Evolutionary conservation across 1,140 invertebrate genomes (phyloP).

Genomic region (Caerostris extrusa): DNA sequence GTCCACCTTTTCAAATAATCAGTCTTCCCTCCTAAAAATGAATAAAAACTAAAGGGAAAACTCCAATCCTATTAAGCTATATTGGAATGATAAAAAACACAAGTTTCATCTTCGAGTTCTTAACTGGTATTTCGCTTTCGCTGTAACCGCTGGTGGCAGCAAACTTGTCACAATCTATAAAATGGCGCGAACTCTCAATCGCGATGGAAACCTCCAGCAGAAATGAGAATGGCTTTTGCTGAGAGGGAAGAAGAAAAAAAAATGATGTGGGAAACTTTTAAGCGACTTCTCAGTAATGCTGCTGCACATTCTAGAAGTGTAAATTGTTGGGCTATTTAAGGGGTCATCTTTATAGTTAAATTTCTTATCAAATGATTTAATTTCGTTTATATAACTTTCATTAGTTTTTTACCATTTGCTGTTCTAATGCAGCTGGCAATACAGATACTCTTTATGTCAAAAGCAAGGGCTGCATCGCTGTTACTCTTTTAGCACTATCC

Average conservation of each 20-base stretch:
- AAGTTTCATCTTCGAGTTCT: conserved; percentile 39
- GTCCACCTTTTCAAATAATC: conserved; percentile 13
- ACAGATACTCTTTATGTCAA: no score
- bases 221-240: neutral
- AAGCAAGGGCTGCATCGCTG: no score
- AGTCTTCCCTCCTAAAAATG: conserved; percentile 27
- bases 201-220: neutral
- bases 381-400: no score
- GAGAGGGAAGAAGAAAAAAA: conserved; percentile 32
- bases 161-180: conserved; percentile 68
- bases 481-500: no score
- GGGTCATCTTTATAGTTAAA: neutral
- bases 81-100: conserved; percentile 62
- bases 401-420: no score
- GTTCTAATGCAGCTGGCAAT: no score
- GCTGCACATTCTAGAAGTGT: neutral
- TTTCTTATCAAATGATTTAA: no score
- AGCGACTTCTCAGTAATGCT: neutral
- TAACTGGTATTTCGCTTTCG: conserved; percentile 38
- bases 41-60: conserved; percentile 12
- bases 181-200: neutral
- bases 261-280: neutral
- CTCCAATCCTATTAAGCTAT: conserved; percentile 53
- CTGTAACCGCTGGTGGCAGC: conserved; percentile 28
- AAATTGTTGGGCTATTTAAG: conserved; percentile 47